Percentiles rank a stretch among this genome's conserved stretches.
These are phyloP conservation scores for Pangasius macronema DNA, from an alignment of 2,797 vertebrate genomes.

Conservation along the genomic window DNA sequence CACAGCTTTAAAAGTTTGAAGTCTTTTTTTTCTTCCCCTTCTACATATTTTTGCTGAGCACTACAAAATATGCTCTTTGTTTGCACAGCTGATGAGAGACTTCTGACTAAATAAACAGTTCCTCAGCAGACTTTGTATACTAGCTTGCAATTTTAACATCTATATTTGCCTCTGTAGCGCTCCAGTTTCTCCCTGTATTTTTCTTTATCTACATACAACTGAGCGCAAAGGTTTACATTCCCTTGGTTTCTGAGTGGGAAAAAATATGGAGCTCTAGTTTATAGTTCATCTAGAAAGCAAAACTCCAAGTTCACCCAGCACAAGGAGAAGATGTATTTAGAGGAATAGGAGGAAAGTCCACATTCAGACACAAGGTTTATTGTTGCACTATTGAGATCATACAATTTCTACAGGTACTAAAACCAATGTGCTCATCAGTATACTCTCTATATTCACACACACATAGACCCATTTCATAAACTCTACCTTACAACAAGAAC, in stretches of 20 bases:
- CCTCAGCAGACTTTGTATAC: not conserved
- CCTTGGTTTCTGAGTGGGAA: not conserved
- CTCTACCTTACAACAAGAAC: conserved; percentile 28
- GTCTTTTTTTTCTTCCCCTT: no score
- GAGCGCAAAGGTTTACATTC: not conserved
- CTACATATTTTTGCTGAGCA: not conserved
- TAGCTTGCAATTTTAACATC: conserved; percentile 21
- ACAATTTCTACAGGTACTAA: not conserved
- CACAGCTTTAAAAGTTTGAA: not conserved
- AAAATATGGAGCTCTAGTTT: not conserved
- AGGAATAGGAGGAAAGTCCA: not conserved
- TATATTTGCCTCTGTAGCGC: not conserved
- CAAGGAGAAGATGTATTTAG: not conserved
- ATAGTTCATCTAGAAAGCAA: not conserved
- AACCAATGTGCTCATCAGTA: not conserved
- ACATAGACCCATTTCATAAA: not conserved
- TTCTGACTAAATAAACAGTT: conserved; percentile 6
- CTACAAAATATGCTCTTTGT: not conserved
- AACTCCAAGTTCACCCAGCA: not conserved
- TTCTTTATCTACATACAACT: not conserved
- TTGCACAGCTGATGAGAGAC: not conserved
- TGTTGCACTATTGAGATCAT: not conserved
- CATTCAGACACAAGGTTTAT: not conserved
- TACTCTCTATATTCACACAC: not conserved
- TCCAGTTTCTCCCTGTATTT: conserved; percentile 4